Conservation (phyloP, 2,113 vertebrate genomes). For the Puffinus mauretanicus region DNA sequence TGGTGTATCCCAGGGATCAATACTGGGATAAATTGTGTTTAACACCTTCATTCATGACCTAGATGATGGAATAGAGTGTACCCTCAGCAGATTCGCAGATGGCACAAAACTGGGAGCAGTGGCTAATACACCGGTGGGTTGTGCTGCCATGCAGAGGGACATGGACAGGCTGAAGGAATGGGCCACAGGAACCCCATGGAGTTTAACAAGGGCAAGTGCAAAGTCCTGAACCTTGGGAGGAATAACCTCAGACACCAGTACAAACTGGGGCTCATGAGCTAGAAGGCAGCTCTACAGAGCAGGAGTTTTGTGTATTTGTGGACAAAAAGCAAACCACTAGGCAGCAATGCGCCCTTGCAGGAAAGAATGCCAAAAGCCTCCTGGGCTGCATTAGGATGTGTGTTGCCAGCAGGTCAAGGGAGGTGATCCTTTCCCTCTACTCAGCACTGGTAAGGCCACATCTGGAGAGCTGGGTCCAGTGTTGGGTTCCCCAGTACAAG, state of each 20-base stretch:
- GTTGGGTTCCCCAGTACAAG: neutral
- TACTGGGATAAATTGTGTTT: neutral
- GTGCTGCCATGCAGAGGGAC: neutral
- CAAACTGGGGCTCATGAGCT: fast-evolving
- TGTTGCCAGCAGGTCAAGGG: neutral
- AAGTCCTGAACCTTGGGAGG: neutral
- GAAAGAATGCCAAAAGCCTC: neutral
- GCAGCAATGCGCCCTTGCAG: neutral
- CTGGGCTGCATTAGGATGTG: neutral
- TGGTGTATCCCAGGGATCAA: no score
- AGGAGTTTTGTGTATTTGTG: neutral
- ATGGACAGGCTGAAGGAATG: neutral
- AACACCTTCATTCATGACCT: neutral
- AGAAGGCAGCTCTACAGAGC: neutral
- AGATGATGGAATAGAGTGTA: neutral
- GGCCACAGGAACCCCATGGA: neutral
- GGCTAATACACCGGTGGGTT: neutral
- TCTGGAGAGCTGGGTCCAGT: neutral
- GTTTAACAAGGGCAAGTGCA: neutral
- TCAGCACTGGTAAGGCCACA: neutral
- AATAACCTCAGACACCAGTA: neutral
- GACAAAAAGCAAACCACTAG: neutral
- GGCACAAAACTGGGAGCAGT: neutral
- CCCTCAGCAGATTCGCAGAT: neutral
- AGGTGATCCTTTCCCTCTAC: neutral